Conservation (phyloP, 2,113 vertebrate species). For the Oceanites oceanicus region DNA sequence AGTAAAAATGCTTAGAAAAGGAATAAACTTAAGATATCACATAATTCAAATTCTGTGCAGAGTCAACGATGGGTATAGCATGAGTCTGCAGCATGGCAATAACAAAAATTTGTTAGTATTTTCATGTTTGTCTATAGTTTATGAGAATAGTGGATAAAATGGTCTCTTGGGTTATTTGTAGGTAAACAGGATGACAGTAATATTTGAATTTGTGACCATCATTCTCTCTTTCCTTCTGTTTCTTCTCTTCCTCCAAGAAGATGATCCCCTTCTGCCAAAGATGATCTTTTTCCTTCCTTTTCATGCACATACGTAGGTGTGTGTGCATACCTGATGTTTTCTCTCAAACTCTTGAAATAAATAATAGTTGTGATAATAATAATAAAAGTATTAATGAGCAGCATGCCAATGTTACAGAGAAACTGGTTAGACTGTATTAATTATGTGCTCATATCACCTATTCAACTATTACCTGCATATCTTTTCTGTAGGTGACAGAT, state of each 20-base stretch:
- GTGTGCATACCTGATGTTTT: neutral
- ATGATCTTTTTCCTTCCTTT: neutral
- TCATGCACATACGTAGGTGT: neutral
- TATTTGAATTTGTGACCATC: neutral
- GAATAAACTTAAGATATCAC: neutral
- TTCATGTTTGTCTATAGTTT: neutral
- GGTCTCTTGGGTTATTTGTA: neutral
- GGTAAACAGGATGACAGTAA: neutral
- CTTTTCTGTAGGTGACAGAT: conserved; percentile 87
- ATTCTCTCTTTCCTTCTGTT: neutral
- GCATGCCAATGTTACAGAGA: neutral
- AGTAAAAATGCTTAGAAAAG: neutral
- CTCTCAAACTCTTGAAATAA: neutral
- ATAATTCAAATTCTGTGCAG: neutral
- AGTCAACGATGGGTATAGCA: neutral
- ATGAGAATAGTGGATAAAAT: neutral
- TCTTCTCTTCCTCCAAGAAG: neutral
- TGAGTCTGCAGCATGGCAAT: neutral
- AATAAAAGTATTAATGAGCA: neutral
- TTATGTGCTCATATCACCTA: neutral
- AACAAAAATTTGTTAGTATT: neutral
- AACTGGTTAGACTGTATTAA: neutral
- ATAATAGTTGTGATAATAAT: neutral
- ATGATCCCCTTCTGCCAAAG: neutral
- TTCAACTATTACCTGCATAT: neutral